Conservation (phyloP, 1,140 invertebrate genomes). For the Drosophila simulans region DNA sequence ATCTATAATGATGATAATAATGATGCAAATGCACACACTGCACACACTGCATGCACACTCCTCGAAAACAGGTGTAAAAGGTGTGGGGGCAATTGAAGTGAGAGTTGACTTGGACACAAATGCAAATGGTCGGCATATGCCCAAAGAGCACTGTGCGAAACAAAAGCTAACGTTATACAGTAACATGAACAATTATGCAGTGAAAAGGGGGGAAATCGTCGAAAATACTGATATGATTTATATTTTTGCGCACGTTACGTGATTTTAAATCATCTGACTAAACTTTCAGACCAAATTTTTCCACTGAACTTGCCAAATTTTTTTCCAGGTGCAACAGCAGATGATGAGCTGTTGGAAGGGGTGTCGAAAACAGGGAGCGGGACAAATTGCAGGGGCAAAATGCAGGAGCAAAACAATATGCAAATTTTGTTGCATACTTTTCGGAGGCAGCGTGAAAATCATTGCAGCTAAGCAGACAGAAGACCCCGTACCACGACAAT, state of each 20-base stretch:
- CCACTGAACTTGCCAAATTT: not conserved
- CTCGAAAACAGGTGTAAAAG: slow-evolving; percentile 52
- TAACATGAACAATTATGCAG: too few species aligned
- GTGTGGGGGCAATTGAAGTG: slow-evolving; percentile 16
- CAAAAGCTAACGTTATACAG: too few species aligned
- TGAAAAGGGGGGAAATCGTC: not conserved
- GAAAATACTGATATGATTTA: too few species aligned
- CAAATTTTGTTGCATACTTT: slow-evolving; percentile 81
- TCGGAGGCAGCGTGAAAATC: slow-evolving; percentile 78
- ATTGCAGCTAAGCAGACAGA: slow-evolving; percentile 70
- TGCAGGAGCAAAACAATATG: slow-evolving; percentile 77
- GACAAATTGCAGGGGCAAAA: slow-evolving; percentile 53
- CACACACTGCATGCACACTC: slow-evolving; percentile 2
- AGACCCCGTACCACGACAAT: slow-evolving; percentile 4
- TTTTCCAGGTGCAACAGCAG: slow-evolving; percentile 1
- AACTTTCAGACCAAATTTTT: not conserved
- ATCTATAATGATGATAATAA: slow-evolving; percentile 81
- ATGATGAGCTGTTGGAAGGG: slow-evolving; percentile 16
- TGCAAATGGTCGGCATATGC: slow-evolving; percentile 51
- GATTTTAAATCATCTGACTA: too few species aligned
- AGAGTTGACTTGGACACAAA: slow-evolving; percentile 44
- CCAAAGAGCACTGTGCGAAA: slow-evolving; percentile 11
- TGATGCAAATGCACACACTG: slow-evolving; percentile 56
- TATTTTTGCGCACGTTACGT: too few species aligned
- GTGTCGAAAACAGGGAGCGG: slow-evolving; percentile 8